Conservation (phyloP, 2,113 vertebrate species). For the Dasypus novemcinctus region DNA sequence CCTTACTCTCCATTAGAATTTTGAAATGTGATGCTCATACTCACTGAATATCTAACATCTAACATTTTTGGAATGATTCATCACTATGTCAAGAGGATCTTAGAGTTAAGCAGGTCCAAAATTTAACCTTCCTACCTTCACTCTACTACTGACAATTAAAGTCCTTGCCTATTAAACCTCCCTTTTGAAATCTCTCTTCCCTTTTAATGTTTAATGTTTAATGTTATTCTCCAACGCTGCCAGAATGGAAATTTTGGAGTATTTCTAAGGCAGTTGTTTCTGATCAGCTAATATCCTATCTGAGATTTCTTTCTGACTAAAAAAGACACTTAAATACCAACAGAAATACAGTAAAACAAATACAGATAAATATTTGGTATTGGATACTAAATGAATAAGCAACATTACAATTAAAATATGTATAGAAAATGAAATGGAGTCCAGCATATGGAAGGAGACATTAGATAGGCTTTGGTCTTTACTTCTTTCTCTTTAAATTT, state of each 20-base stretch:
- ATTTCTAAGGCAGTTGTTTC: background rate
- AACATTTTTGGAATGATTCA: background rate
- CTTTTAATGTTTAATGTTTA: background rate
- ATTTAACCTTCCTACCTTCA: background rate
- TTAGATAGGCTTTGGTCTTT: background rate
- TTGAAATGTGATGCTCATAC: background rate
- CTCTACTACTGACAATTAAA: background rate
- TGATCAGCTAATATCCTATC: background rate
- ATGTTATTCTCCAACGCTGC: background rate
- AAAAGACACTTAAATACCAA: background rate
- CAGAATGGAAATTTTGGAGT: background rate
- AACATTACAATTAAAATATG: background rate
- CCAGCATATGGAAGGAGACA: background rate
- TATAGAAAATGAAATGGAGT: background rate
- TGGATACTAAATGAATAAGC: background rate
- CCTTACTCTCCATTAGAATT: background rate
- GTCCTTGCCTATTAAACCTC: too few relatives aligned
- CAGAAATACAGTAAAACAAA: background rate
- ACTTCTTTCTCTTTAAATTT: background rate
- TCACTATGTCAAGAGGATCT: background rate
- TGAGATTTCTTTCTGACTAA: background rate
- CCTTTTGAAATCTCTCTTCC: background rate
- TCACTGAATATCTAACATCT: background rate
- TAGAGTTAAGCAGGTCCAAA: background rate
- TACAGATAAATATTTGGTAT: background rate